These are phyloP conservation scores for Chunga burmeisteri DNA, from an alignment of 2,113 vertebrate genomes.

Conservation along the genomic window DNA sequence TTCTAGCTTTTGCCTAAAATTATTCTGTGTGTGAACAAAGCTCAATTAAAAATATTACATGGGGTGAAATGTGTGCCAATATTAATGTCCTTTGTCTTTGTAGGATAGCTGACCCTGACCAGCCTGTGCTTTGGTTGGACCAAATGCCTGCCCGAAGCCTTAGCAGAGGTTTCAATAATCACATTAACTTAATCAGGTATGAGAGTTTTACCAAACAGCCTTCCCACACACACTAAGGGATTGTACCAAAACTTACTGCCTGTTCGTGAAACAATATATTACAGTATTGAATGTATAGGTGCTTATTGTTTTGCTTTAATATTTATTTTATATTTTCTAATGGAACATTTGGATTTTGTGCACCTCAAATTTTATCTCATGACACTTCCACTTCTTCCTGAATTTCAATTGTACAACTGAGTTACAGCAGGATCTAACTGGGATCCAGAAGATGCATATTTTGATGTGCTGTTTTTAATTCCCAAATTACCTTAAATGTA, in stretches of 20 bases:
- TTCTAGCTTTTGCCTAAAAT: background rate
- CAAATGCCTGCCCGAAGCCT: slow-evolving; percentile 96
- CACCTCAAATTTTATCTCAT: background rate
- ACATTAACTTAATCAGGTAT: slow-evolving; percentile 97
- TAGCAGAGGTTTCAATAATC: slow-evolving; percentile 96
- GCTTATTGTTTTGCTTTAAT: background rate
- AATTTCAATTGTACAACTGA: background rate
- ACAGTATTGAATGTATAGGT: background rate
- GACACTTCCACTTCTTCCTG: background rate
- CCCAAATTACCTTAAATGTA: background rate
- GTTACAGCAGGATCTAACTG: background rate
- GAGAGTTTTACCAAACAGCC: background rate
- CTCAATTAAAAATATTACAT: background rate
- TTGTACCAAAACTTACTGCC: background rate
- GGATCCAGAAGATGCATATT: background rate
- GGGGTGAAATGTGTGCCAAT: background rate
- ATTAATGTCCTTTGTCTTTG: slow-evolving; percentile 9
- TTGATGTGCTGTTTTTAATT: background rate
- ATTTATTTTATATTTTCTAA: background rate
- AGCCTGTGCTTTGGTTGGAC: slow-evolving; percentile 96
- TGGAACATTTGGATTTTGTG: background rate
- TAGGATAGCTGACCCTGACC: slow-evolving; percentile 96
- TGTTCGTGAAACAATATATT: background rate
- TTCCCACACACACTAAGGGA: background rate
- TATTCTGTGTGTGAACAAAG: background rate